Evolutionary conservation across 1,140 invertebrate species (phyloP).

Genomic region (Hypsibius dujardini): DNA sequence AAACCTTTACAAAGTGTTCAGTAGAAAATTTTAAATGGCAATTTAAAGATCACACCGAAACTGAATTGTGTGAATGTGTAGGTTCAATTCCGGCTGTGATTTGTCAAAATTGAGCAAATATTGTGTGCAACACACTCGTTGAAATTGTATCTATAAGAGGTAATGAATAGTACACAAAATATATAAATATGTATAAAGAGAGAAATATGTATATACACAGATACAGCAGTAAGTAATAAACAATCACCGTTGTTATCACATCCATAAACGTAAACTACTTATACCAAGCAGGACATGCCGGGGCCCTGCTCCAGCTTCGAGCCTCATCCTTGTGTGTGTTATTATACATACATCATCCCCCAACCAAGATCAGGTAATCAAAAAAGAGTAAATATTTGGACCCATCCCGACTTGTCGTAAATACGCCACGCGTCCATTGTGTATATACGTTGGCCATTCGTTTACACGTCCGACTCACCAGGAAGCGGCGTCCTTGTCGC

Average conservation of each 20-base stretch:
- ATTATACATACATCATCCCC: too few relatives aligned
- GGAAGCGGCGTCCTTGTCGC: background rate
- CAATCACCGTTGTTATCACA: background rate
- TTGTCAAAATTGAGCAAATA: background rate
- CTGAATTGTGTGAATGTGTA: background rate
- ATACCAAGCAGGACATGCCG: too few relatives aligned
- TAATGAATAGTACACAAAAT: too few relatives aligned
- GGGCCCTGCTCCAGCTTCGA: too few relatives aligned
- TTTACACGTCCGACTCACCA: background rate
- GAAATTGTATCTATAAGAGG: too few relatives aligned
- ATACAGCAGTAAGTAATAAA: slow-evolving; percentile 7
- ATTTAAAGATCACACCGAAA: background rate
- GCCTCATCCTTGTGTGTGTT: too few relatives aligned
- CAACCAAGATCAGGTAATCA: slow-evolving; percentile 1
- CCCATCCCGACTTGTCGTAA: background rate
- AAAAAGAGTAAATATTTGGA: slow-evolving; percentile 11
- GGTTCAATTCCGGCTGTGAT: background rate
- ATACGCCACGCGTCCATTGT: background rate
- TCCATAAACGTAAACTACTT: background rate
- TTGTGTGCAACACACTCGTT: too few relatives aligned
- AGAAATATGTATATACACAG: too few relatives aligned
- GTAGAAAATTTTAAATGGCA: too few relatives aligned
- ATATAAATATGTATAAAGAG: too few relatives aligned
- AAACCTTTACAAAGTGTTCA: too few relatives aligned
- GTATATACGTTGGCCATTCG: background rate